Conservation (phyloP, 2,888 invertebrate genomes). For the Athalia cordata region DNA sequence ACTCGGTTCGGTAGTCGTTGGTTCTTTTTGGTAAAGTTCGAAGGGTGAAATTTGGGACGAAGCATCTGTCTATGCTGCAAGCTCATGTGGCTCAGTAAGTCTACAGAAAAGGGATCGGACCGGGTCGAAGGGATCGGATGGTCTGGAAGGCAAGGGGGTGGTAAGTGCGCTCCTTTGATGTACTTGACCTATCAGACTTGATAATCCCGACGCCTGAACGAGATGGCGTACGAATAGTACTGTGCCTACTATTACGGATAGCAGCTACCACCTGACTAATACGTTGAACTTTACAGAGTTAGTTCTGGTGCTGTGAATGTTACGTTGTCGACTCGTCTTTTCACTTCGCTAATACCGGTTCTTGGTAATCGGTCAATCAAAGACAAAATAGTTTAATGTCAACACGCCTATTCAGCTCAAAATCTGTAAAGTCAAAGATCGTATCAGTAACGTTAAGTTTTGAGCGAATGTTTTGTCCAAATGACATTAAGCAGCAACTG, state of each 20-base stretch:
- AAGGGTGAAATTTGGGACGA: constrained; percentile 26
- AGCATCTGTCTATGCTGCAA: constrained; percentile 30
- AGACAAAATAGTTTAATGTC: neutral
- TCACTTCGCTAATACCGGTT: neutral
- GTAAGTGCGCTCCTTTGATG: constrained; percentile 55
- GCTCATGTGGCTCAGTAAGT: constrained; percentile 32
- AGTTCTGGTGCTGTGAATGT: constrained; percentile 31
- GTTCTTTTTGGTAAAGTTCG: constrained; percentile 21
- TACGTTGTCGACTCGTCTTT: neutral
- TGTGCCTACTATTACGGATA: constrained; percentile 54
- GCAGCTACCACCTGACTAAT: constrained; percentile 54
- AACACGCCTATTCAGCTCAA: too few species aligned
- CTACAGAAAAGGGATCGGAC: constrained; percentile 37
- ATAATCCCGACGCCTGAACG: constrained; percentile 30
- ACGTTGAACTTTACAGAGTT: constrained; percentile 48
- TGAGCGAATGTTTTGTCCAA: too few species aligned
- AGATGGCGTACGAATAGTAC: constrained; percentile 52
- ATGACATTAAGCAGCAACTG: too few species aligned
- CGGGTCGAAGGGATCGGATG: constrained; percentile 39
- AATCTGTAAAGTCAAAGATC: too few species aligned
- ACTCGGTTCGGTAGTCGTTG: constrained; percentile 27
- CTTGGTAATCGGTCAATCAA: neutral
- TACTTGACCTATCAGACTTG: constrained; percentile 53
- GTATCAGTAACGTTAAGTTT: too few species aligned
- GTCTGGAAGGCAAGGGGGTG: constrained; percentile 20